phyloP scores from a whole-genome alignment of 1,140 invertebrate genomes.

The Uloborus diversus region DNA sequence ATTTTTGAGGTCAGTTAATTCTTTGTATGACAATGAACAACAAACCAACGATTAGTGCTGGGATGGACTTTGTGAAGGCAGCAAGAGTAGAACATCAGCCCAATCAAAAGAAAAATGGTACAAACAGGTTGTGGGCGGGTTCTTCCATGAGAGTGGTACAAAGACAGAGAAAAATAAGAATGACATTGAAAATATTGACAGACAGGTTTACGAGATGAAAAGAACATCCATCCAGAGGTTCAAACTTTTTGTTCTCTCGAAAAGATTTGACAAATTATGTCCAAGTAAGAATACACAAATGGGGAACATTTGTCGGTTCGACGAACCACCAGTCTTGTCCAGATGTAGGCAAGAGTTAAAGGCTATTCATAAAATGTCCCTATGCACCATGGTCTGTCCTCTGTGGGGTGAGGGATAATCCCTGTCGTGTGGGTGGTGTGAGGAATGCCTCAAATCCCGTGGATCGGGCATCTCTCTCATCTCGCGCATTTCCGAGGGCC shows the following conservation, averaged over 20 bases:
- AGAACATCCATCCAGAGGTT: background rate
- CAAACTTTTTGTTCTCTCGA: too few relatives aligned
- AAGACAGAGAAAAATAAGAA: background rate
- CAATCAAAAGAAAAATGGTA: background rate
- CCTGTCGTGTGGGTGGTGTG: constrained; percentile 37
- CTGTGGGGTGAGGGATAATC: constrained; percentile 50
- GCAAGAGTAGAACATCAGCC: constrained; percentile 17
- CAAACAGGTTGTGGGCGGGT: constrained; percentile 12
- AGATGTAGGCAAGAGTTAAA: constrained; percentile 35
- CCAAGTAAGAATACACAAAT: background rate
- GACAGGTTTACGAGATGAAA: background rate
- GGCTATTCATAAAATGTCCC: constrained; percentile 45
- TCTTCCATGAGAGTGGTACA: background rate
- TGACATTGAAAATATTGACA: constrained; percentile 15
- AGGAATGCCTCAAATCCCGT: constrained; percentile 31
- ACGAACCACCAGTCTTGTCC: background rate
- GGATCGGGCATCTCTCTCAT: constrained; percentile 35
- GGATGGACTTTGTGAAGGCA: constrained; percentile 52
- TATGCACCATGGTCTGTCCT: constrained; percentile 53
- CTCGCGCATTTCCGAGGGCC: constrained; percentile 32
- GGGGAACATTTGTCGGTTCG: background rate
- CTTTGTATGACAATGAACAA: constrained; percentile 22
- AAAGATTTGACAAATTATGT: background rate
- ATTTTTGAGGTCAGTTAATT: constrained; percentile 36
- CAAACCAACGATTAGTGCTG: constrained; percentile 43